Percentiles rank a stretch among this genome's conserved stretches.
phyloP scores from a whole-genome alignment of 2,888 invertebrate species.

The Epirrhoe alternata region DNA sequence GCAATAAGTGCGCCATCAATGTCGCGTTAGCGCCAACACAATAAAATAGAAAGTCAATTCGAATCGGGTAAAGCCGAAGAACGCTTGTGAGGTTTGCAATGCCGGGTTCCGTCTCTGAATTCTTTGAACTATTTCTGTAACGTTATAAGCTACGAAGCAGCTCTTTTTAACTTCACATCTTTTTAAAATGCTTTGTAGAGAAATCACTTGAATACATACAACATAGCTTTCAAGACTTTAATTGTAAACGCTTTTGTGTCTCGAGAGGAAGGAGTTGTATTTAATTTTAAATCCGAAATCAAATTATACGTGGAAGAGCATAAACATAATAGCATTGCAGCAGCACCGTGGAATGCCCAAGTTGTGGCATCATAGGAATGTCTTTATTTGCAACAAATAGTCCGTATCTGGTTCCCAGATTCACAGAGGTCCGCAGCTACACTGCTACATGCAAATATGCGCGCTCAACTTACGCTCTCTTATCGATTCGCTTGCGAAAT shows the following conservation, averaged over 20 bases:
- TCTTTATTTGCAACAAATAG: conserved; percentile 50
- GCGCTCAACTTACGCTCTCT: conserved; percentile 39
- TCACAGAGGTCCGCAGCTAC: conserved; percentile 29
- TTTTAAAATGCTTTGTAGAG: background rate
- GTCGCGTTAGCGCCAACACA: conserved; percentile 80
- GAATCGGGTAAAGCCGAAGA: conserved; percentile 59
- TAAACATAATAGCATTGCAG: conserved; percentile 18
- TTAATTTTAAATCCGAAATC: conserved; percentile 12
- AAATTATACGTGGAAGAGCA: conserved; percentile 19
- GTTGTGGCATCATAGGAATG: conserved; percentile 51
- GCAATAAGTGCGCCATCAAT: conserved; percentile 82
- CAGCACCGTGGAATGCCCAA: conserved; percentile 32
- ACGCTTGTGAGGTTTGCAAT: conserved; percentile 44
- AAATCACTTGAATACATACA: background rate
- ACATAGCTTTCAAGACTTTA: background rate
- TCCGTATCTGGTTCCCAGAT: conserved; percentile 42
- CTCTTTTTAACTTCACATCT: background rate
- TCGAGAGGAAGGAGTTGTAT: background rate
- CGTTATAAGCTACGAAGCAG: background rate
- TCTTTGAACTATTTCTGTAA: background rate
- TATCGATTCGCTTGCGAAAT: conserved; percentile 50
- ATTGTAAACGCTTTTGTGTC: conserved; percentile 4
- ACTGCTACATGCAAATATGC: conserved; percentile 47
- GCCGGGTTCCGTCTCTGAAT: conserved; percentile 29
- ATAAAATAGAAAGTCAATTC: conserved; percentile 81